These are phyloP conservation scores for Oncorhynchus clarkii DNA, from an alignment of 2,113 vertebrate genomes.

Conservation along the genomic window DNA sequence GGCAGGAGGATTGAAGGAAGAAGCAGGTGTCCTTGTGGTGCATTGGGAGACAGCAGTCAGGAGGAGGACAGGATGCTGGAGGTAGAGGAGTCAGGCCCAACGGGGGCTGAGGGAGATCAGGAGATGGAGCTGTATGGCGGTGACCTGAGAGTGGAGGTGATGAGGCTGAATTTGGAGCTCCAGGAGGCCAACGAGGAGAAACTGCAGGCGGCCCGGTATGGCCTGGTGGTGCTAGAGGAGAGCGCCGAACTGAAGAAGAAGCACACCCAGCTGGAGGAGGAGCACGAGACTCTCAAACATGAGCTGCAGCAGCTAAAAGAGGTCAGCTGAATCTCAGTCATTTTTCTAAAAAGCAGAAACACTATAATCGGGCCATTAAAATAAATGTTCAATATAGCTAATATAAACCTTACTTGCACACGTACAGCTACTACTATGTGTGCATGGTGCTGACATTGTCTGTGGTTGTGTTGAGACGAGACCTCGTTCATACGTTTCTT, in stretches of 20 bases:
- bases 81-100: slow-evolving; percentile 38
- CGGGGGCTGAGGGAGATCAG: slow-evolving; percentile 34
- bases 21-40: slow-evolving; percentile 28
- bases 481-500: neutral
- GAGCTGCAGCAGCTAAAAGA: slow-evolving; percentile 80
- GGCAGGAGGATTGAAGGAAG: slow-evolving; percentile 44
- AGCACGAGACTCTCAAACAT: slow-evolving; percentile 71
- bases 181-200: slow-evolving; percentile 83
- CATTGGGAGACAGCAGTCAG: slow-evolving; percentile 34
- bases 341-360: neutral
- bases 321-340: slow-evolving; percentile 54
- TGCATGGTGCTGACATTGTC: neutral
- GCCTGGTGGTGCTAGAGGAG: slow-evolving; percentile 82
- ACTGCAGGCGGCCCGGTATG: slow-evolving; percentile 81
- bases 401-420: neutral
- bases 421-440: neutral
- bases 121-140: slow-evolving; percentile 42
- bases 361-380: neutral
- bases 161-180: slow-evolving; percentile 77
- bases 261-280: slow-evolving; percentile 76
- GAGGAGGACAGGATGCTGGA: slow-evolving; percentile 54
- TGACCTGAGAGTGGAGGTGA: slow-evolving; percentile 70
- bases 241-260: slow-evolving; percentile 74
- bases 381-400: neutral
- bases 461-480: neutral